Percentiles rank a stretch among this genome's conserved stretches.
Evolutionary conservation across 2,888 invertebrate genomes (phyloP).

Genomic region (Parnassius glacialis): DNA sequence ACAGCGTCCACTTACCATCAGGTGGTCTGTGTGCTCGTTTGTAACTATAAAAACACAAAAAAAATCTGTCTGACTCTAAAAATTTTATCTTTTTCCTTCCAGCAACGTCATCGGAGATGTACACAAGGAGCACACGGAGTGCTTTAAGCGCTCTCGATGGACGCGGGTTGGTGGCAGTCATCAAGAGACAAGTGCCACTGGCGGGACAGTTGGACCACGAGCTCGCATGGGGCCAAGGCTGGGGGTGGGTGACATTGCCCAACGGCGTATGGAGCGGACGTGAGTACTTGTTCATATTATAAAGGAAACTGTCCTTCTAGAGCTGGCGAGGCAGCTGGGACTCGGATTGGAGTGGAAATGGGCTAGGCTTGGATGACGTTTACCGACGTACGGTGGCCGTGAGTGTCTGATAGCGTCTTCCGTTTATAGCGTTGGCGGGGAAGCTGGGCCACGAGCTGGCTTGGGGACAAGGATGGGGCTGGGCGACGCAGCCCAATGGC

Average conservation of each 20-base stretch:
- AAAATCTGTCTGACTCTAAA: no score
- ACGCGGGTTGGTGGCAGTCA: constrained; percentile 72
- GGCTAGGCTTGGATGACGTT: constrained; percentile 5
- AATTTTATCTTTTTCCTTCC: constrained; percentile 30
- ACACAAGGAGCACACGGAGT: constrained; percentile 54
- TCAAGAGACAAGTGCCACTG: constrained; percentile 74
- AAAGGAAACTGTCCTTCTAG: constrained; percentile 2
- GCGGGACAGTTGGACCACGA: constrained; percentile 79
- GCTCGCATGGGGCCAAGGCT: constrained; percentile 87
- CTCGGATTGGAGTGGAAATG: constrained; percentile 2
- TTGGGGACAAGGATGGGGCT: constrained; percentile 90
- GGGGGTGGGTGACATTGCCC: constrained; percentile 87
- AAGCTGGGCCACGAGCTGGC: constrained; percentile 80
- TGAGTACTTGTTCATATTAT: constrained; percentile 46
- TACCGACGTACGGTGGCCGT: constrained; percentile 17
- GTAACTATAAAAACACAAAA: no score
- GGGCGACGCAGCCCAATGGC: constrained; percentile 84
- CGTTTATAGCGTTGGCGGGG: constrained; percentile 56
- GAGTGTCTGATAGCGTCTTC: constrained; percentile 26
- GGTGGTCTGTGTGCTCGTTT: no score
- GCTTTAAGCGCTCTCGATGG: constrained; percentile 66
- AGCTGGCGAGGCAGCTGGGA: constrained; percentile 9
- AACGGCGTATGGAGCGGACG: constrained; percentile 85
- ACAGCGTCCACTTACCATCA: no score
- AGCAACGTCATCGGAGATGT: constrained; percentile 69